These are phyloP conservation scores for Antheraea pernyi DNA, from an alignment of 1,140 invertebrate species.

Conservation along the genomic window DNA sequence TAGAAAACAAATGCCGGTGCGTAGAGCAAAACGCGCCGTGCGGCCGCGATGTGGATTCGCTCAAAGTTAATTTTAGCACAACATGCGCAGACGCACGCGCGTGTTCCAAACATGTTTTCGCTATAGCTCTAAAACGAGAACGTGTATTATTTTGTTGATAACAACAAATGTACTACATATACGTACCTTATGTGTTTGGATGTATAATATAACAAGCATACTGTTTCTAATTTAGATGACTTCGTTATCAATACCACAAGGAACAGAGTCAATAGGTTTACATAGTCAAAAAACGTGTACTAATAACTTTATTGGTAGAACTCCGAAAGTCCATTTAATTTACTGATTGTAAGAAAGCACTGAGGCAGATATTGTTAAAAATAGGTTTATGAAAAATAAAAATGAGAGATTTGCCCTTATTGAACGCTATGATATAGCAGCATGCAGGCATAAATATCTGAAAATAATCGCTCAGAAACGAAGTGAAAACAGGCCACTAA, in stretches of 20 bases:
- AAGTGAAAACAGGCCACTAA: neutral
- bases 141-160: too few relatives aligned
- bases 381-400: neutral
- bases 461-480: neutral
- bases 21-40: too few relatives aligned
- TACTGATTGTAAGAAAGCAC: neutral
- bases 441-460: neutral
- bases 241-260: neutral
- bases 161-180: too few relatives aligned
- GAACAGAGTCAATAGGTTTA: neutral
- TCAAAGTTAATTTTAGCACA: too few relatives aligned
- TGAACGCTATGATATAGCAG: slow-evolving; percentile 8
- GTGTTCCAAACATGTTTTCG: too few relatives aligned
- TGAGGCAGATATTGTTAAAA: slow-evolving; percentile 3
- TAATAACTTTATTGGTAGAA: neutral
- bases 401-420: neutral
- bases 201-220: neutral
- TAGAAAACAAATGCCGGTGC: too few relatives aligned
- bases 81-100: too few relatives aligned
- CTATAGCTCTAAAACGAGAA: too few relatives aligned
- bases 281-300: slow-evolving; percentile 1
- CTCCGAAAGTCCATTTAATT: neutral
- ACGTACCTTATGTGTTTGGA: too few relatives aligned
- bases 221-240: slow-evolving; percentile 3
- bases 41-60: too few relatives aligned